Evolutionary conservation across 2,113 vertebrate species (phyloP).

Genomic region (Stomatorhinus ivindoensis): DNA sequence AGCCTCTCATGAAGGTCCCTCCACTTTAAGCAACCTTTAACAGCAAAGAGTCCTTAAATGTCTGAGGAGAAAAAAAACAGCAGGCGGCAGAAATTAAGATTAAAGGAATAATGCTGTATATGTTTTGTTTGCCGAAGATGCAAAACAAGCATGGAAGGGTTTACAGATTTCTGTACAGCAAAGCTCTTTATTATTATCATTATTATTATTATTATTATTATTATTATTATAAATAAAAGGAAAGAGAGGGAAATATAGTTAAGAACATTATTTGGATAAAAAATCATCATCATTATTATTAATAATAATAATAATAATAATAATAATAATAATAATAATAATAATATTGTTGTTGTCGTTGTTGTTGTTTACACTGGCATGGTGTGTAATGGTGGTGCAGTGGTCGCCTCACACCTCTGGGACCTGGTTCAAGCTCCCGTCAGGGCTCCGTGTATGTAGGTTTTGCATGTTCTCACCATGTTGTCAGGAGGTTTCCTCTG

Average conservation of each 20-base stretch:
- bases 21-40: not conserved
- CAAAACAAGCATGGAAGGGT: not conserved
- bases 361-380: too few species aligned
- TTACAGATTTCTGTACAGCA: not conserved
- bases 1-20: not conserved
- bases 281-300: too few species aligned
- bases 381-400: too few species aligned
- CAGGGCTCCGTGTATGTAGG: too few species aligned
- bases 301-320: too few species aligned
- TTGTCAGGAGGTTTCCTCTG: too few species aligned
- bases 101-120: not conserved
- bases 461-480: too few species aligned
- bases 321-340: too few species aligned
- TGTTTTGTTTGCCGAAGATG: not conserved
- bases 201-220: too few species aligned
- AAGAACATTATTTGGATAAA: slow-evolving; percentile 41
- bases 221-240: not conserved
- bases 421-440: too few species aligned
- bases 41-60: not conserved
- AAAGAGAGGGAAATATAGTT: slow-evolving; percentile 49
- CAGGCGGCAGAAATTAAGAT: not conserved
- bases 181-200: not conserved
- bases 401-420: too few species aligned
- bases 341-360: slow-evolving; percentile 1
- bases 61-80: not conserved